Percentiles rank a stretch among this genome's conserved stretches.
Conservation (phyloP, 2,888 invertebrate species). For the Pammene aurita region DNA sequence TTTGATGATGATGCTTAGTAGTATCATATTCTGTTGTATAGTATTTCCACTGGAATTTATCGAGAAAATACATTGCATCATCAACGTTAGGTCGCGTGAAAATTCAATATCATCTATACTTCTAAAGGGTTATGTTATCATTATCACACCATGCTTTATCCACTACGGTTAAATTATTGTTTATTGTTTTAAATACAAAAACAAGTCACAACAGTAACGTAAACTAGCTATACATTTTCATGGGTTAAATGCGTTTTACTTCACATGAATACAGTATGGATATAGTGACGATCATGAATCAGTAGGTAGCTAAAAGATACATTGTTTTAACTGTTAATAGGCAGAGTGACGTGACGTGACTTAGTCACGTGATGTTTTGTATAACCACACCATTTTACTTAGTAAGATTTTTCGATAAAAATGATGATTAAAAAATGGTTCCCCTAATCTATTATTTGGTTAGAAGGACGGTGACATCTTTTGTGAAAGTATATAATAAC, state of each 20-base stretch:
- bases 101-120: not conserved
- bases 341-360: not conserved
- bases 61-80: not conserved
- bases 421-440: no score
- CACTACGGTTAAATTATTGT: not conserved
- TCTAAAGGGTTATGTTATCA: slow-evolving; percentile 10
- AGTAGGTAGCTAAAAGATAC: not conserved
- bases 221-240: not conserved
- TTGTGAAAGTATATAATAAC: no score
- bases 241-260: not conserved
- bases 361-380: not conserved
- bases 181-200: not conserved
- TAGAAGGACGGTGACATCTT: no score
- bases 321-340: not conserved
- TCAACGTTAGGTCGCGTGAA: not conserved
- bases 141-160: slow-evolving; percentile 9
- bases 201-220: not conserved
- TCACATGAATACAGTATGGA: no score
- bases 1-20: no score
- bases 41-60: not conserved
- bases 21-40: no score
- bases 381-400: not conserved
- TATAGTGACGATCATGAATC: not conserved
- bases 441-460: no score
- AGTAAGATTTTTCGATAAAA: no score